Evolutionary conservation across 2,113 vertebrate species (phyloP), one percentile per base, ranked within the genome.

Genomic region (Cyanoliseus patagonus): DNA sequence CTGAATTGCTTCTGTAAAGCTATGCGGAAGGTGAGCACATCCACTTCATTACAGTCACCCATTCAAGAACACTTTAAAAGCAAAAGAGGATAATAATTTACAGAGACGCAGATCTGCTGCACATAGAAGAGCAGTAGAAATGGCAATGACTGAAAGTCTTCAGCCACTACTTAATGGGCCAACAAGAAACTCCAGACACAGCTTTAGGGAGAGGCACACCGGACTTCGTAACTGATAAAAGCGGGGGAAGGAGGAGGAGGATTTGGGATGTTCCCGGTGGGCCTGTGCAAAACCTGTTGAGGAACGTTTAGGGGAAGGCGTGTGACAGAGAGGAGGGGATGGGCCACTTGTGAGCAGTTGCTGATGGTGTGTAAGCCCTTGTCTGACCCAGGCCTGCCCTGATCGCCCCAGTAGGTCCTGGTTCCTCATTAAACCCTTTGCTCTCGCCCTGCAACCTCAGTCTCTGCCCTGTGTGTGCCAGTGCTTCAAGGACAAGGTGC

Each of bases 381-480:
- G 39, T 30, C 62, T 64, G 62, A 42, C 27, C 62, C 62, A 64
- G 39, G 39, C 62, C 55, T 59, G 57, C 57, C 62, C 62, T 30
- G 11, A 20, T 41, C 62, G 14, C 39, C 3, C 0, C 25, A 33
- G 49, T 9, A 49, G 23, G 11, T 23, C 27, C 31, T 24, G 64
- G 7, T 9, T 72, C 17, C 20, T 70, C 62, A 30, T 19, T 6
- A 35, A 42, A 72, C 22, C n/a, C 4, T 55, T 25, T 47, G 20
- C 19, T n/a, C 23, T 27, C 28, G 16, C 31, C 6, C 41, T 18
- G 17, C 11, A 8, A 6, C 10, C 64, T 72, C 41, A 12, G 49
- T 11, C 22, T 37, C 51, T 47, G 63, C 12, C 22, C 35, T 0
- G 0, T 8, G 9, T 14, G 28, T 39, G 9, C 37, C 46, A 37